Base-by-base conservation (phyloP, 1,140 invertebrate genomes). In the Orussus abietinus region DNA sequence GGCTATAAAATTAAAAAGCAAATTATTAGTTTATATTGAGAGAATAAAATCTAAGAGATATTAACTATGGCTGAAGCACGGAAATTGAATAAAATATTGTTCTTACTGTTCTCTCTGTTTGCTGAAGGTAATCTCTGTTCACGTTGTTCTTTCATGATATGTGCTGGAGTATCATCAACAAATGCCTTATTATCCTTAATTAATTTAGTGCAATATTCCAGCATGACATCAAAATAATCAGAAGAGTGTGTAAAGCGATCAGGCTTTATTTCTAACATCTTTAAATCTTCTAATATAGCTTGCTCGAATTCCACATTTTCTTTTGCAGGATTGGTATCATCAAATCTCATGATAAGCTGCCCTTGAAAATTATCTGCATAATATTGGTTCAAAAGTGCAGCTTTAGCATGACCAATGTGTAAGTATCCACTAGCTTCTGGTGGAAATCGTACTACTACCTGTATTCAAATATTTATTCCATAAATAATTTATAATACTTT, bases 291-390 rank as follows among this genome's bases (percentile, higher is more conserved):
- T 13, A 98, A 71, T 55, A 99, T 99, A 1, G 98, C 93, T 76
- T 96, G 83, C 68, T 99, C 97, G 77, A 96, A 99, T 55, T 98
- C 89, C n/a, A 86, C 86, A 64, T 96, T 93, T 66, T 99, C 97
- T 66, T 99, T 99, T 3, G 93, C 96, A 21, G 97, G 97, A 76
- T 99, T 99, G 5, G 97, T 99, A 64, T 99, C 97, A 77, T 99
- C 97, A 75, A 99, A 99, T 54, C 97, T 79, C 92, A 99, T 95
- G 36, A 99, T 92, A 0, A 99, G 77, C 64, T 90, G 89, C 1
- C 97, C 97, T 62, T 98, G 77, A 68, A 97, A 99, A 10, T 80
- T 75, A 59, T 92, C 79, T 46, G 97, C 90, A 63, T 99, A 99
- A 72, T 98, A 91, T 59, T 98, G 93, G 76, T 99, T 99, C 2